Evolutionary conservation across 2,888 invertebrate species (phyloP).

Genomic region (Diaperis boleti): DNA sequence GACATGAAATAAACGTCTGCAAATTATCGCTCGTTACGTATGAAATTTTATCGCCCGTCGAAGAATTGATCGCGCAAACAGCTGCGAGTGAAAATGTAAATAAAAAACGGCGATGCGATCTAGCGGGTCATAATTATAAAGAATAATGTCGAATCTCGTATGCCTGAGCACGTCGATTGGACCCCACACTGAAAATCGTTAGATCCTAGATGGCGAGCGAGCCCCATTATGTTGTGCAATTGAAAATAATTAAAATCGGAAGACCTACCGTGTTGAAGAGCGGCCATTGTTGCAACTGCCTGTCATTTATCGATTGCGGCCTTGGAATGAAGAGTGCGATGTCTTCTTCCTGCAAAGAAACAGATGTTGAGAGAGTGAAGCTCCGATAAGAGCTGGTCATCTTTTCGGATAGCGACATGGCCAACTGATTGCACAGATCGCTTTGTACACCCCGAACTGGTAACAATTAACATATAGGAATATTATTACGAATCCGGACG

Average conservation of each 20-base stretch:
- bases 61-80: background rate
- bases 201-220: no score
- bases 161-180: background rate
- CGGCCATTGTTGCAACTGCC: conserved; percentile 51
- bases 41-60: background rate
- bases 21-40: background rate
- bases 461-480: no score
- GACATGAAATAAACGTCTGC: no score
- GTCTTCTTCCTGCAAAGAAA: conserved; percentile 16
- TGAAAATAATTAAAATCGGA: no score
- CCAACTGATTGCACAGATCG: no score
- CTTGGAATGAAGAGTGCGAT: conserved; percentile 9
- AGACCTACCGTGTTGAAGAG: conserved; percentile 56
- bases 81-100: background rate
- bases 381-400: no score
- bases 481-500: conserved; percentile 4
- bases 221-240: no score
- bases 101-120: background rate
- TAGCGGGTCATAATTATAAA: background rate
- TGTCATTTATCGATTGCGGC: conserved; percentile 52
- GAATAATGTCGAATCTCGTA: no score
- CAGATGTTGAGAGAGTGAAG: conserved; percentile 14
- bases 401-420: no score
- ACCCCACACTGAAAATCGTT: no score
- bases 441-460: no score